Percentiles rank a stretch among this genome's conserved stretches.
phyloP scores from a whole-genome alignment of 1,140 invertebrate genomes.

The Idris sp. region DNA sequence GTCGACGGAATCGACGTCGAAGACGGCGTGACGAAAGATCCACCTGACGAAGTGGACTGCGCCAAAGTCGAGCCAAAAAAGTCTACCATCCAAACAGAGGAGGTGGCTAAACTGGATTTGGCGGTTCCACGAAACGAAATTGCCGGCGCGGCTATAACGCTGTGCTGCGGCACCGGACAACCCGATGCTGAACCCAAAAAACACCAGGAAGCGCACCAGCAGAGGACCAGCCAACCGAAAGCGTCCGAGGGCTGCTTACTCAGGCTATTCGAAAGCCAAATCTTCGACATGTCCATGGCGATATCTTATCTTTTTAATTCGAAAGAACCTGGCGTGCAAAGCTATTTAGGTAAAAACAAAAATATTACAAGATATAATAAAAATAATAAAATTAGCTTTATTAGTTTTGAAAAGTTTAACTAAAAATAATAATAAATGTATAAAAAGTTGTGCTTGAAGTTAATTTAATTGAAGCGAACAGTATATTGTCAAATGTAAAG shows the following conservation, averaged over 20 bases:
- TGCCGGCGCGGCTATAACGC: slow-evolving; percentile 74
- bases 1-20: slow-evolving; percentile 72
- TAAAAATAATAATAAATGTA: too few relatives aligned
- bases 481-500: too few relatives aligned
- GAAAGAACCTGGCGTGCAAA: slow-evolving; percentile 98
- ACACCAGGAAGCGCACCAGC: slow-evolving; percentile 65
- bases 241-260: slow-evolving; percentile 82
- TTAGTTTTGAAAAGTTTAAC: too few relatives aligned
- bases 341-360: slow-evolving; percentile 92
- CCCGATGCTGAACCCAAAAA: slow-evolving; percentile 65
- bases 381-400: too few relatives aligned
- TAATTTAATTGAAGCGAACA: too few relatives aligned
- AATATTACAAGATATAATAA: not conserved
- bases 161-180: slow-evolving; percentile 74
- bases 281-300: slow-evolving; percentile 98
- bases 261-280: slow-evolving; percentile 95
- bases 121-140: slow-evolving; percentile 62
- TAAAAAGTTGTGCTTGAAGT: too few relatives aligned
- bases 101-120: slow-evolving; percentile 21
- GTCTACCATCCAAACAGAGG: slow-evolving; percentile 1
- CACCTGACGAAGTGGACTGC: slow-evolving; percentile 70
- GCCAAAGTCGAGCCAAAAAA: slow-evolving; percentile 65
- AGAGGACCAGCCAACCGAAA: slow-evolving; percentile 75
- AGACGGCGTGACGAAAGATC: slow-evolving; percentile 55
- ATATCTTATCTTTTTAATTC: slow-evolving; percentile 98